Evolutionary conservation across 1,140 invertebrate genomes (phyloP), one percentile per base, ranked within the genome.

Genomic region (Drosophila simulans): DNA sequence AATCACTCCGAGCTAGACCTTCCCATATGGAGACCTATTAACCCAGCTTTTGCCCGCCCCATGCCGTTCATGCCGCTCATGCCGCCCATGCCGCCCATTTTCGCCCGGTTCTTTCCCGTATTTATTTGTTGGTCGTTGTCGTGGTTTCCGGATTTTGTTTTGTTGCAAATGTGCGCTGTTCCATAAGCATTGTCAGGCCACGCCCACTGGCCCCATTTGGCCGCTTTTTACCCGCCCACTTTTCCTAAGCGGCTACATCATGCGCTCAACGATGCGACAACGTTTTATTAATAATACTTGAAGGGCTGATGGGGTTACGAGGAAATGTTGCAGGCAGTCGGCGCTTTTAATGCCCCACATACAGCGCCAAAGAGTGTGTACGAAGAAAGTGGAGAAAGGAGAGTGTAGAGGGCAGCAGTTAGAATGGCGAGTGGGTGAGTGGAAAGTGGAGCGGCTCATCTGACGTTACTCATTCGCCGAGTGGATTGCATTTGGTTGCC

Each of bases 201-300:
- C 73, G 73, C 72, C 72, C 72, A 76, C 48, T 77, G 73, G 54
- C 57, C 73, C 51, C 72, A 68, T 77, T 77, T 63, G 45, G 35
- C 64, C 60, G 17, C 60, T 59, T 59, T 63, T 63, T 25, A 17
- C 11, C 22, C 34, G 11, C 39, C n/a, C 4, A 25, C 15, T 37
- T 42, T 42, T 46, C 20, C 62, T 27, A 58, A 68, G 34, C 49
- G 39, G 64, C 35, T 70, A 68, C 66, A 65, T 70, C 66, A 70
- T 70, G 66, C 66, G 66, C 51, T 69, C 63, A 65, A 70, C 66
- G 66, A 70, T 70, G 66, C 68, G 68, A 70, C 68, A 70, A 70
- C 68, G 68, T 70, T 77, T 77, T 77, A 77, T 77, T 77, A 77
- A 77, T 77, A 77, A 77, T 77, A 77, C 74, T 77, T 77, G 74